phyloP scores from a whole-genome alignment of 2,797 vertebrate genomes.

The Tapera naevia region DNA sequence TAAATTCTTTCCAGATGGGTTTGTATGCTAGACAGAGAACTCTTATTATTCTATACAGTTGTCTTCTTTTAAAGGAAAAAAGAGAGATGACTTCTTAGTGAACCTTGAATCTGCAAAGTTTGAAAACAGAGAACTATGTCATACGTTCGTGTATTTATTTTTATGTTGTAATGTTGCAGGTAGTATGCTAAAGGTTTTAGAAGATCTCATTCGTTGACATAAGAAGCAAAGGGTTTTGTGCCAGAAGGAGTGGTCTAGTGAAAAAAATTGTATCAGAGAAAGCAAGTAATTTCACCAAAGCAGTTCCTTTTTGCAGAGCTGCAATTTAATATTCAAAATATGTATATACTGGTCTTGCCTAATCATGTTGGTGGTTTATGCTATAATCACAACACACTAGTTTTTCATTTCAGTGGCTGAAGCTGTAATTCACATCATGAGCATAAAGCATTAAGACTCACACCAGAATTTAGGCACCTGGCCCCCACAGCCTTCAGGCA shows the following conservation, averaged over 20 bases:
- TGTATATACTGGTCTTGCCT: not conserved
- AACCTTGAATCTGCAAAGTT: constrained; percentile 47
- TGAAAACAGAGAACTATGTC: not conserved
- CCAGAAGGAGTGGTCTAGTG: not conserved
- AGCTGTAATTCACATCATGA: not conserved
- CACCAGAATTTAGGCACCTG: not conserved
- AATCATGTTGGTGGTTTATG: not conserved
- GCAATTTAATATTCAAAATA: not conserved
- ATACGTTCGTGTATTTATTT: constrained; percentile 20
- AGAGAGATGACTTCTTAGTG: constrained; percentile 45
- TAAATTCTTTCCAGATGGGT: constrained; percentile 70
- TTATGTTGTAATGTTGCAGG: not conserved
- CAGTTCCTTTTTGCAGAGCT: not conserved
- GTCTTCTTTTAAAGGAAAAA: constrained; percentile 37
- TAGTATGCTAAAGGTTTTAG: not conserved
- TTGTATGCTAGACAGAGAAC: constrained; percentile 49
- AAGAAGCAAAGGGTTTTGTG: not conserved
- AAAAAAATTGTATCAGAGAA: not conserved
- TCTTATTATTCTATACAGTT: constrained; percentile 48
- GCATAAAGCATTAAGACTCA: not conserved
- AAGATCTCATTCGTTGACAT: not conserved
- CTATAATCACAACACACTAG: not conserved
- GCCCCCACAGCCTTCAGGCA: not conserved
- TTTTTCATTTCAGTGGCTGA: not conserved
- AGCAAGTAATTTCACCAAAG: not conserved